Conservation (phyloP, 2,797 vertebrate species). For the Periparus ater region DNA sequence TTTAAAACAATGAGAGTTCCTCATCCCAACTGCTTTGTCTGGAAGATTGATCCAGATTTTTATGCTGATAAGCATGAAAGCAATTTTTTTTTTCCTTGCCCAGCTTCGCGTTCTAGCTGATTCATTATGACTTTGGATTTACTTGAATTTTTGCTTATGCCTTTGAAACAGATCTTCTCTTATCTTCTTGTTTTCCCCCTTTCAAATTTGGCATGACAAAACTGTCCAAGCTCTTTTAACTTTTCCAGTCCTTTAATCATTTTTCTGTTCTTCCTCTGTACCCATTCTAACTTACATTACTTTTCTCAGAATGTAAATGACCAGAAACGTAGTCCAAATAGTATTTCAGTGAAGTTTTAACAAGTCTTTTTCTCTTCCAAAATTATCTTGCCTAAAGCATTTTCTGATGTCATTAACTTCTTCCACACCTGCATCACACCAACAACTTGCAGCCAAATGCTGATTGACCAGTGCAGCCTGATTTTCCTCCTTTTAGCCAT, state of each 20-base stretch:
- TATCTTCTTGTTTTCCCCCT: not conserved
- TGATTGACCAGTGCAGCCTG: not conserved
- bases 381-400: not conserved
- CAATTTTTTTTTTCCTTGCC: not conserved
- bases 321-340: not conserved
- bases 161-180: not conserved
- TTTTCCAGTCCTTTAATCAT: not conserved
- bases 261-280: not conserved
- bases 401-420: not conserved
- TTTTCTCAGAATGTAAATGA: not conserved
- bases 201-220: not conserved
- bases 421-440: not conserved
- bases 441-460: not conserved
- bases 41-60: not conserved
- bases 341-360: not conserved
- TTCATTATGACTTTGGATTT: not conserved
- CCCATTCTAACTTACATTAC: not conserved
- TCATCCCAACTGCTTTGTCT: not conserved
- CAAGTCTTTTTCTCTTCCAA: not conserved
- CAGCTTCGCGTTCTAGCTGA: not conserved
- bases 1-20: not conserved
- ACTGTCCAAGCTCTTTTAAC: not conserved
- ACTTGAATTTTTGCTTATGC: not conserved
- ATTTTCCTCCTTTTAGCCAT: not conserved
- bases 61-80: not conserved